Conservation (phyloP, 2,113 vertebrate genomes). For the Connochaetes taurinus region DNA sequence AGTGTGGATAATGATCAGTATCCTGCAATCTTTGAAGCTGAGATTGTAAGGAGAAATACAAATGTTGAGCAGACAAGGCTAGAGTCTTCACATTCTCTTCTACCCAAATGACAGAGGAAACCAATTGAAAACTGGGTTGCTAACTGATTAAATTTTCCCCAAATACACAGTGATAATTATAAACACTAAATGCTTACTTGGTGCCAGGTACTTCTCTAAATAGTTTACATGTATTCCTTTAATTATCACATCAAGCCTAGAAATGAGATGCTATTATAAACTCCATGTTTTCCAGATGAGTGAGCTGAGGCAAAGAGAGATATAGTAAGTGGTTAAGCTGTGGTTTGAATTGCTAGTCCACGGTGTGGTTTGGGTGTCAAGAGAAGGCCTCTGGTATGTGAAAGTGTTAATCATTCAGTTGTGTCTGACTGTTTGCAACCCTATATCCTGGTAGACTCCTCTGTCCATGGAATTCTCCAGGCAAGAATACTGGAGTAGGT, state of each 20-base stretch:
- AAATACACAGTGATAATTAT: conserved; percentile 4
- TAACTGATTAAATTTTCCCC: neutral
- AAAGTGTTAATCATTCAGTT: neutral
- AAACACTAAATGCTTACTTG: neutral
- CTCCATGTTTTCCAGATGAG: neutral
- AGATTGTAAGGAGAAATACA: neutral
- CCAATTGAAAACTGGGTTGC: neutral
- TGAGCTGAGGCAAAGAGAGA: neutral
- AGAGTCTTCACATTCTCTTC: neutral
- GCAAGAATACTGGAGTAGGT: neutral
- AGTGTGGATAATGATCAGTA: neutral
- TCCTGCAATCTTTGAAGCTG: neutral
- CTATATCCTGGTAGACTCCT: neutral
- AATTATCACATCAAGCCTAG: neutral
- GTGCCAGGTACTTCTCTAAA: neutral
- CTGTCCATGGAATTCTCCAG: neutral
- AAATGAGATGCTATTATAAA: neutral
- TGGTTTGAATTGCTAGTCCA: neutral
- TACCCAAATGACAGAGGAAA: neutral
- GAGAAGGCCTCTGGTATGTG: neutral
- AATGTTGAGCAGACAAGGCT: neutral
- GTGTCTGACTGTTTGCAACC: neutral
- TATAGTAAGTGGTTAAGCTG: neutral
- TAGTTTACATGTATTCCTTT: neutral
- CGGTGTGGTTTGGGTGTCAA: neutral